These are phyloP conservation scores for Dunckerocampus dactyliophorus DNA, from an alignment of 2,113 vertebrate genomes.

Conservation along the genomic window DNA sequence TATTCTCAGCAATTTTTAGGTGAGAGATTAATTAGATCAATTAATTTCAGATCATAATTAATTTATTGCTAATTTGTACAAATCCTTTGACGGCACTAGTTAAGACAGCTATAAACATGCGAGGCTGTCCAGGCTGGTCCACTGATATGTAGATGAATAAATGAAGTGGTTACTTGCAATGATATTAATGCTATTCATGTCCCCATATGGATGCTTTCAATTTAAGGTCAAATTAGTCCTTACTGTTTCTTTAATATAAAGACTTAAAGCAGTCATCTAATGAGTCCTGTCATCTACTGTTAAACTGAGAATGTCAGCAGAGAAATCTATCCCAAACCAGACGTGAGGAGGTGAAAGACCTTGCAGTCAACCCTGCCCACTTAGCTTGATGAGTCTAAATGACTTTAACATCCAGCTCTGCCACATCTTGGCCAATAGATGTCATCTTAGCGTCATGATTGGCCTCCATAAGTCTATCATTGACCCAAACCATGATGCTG, in stretches of 20 bases:
- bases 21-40: no score
- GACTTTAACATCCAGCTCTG: slow-evolving; percentile 65
- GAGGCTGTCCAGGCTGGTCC: no score
- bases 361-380: slow-evolving; percentile 68
- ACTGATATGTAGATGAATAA: no score
- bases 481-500: slow-evolving; percentile 61
- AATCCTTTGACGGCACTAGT: no score
- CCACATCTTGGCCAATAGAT: slow-evolving; percentile 59
- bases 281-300: slow-evolving; percentile 46
- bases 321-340: slow-evolving; percentile 55
- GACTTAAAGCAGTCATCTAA: slow-evolving; percentile 38
- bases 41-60: no score
- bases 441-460: slow-evolving; percentile 64
- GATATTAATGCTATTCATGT: no score
- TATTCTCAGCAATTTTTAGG: no score
- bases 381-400: slow-evolving; percentile 71
- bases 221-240: neutral
- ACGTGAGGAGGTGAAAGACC: slow-evolving; percentile 60
- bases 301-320: slow-evolving; percentile 59
- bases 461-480: slow-evolving; percentile 53
- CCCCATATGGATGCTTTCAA: neutral
- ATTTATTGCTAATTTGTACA: no score
- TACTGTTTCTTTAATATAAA: slow-evolving; percentile 21
- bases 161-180: no score
- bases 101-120: no score